Percentiles rank a stretch among this genome's conserved stretches.
Evolutionary conservation across 2,113 vertebrate genomes (phyloP).

Genomic region (Lasiurus borealis): DNA sequence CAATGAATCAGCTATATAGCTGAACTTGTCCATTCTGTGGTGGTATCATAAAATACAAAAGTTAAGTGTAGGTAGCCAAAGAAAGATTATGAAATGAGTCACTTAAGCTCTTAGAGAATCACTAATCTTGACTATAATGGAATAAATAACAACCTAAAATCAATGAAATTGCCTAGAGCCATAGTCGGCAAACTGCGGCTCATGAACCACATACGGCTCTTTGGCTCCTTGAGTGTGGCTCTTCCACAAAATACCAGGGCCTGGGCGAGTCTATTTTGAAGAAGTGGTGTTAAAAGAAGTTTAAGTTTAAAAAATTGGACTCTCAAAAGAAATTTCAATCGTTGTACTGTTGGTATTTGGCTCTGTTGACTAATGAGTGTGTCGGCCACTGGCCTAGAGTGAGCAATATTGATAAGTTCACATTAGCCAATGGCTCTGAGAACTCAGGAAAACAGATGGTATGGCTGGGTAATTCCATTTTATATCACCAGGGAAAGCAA

Average conservation of each 20-base stretch:
- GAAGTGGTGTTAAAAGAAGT: too few species aligned
- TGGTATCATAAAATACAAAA: constrained; percentile 43
- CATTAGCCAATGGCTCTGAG: neutral
- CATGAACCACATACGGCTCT: too few species aligned
- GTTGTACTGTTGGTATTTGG: too few species aligned
- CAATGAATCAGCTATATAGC: constrained; percentile 10
- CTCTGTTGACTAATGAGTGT: too few species aligned
- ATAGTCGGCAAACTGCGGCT: too few species aligned
- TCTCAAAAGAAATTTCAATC: too few species aligned
- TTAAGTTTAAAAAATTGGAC: too few species aligned
- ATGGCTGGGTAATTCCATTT: neutral
- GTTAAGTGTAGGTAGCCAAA: constrained; percentile 34
- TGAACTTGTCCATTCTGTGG: neutral
- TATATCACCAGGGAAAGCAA: neutral
- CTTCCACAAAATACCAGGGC: too few species aligned
- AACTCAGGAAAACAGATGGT: neutral
- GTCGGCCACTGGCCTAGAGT: too few species aligned
- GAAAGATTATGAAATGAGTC: constrained; percentile 20
- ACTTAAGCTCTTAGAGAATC: constrained; percentile 26
- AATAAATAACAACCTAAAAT: neutral
- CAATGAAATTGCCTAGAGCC: neutral
- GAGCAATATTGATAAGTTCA: neutral
- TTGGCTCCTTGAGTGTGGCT: too few species aligned
- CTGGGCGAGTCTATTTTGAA: too few species aligned
- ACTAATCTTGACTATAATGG: neutral